Evolutionary conservation across 2,113 vertebrate species (phyloP), one percentile per base, ranked within the genome.

Genomic region (Cervus canadensis): DNA sequence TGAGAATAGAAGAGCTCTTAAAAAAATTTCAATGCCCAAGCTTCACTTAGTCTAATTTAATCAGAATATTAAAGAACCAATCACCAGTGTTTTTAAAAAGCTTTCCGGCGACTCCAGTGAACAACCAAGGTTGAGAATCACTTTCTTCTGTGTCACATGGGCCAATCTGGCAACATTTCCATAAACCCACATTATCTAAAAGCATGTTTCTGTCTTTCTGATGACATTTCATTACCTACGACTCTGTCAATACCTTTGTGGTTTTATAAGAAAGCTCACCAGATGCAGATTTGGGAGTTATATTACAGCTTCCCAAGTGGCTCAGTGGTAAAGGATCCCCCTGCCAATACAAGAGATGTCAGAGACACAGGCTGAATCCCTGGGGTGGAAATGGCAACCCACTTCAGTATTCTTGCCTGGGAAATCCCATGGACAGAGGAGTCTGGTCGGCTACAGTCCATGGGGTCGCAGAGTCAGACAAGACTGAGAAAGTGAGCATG

Each of bases 401-500:
- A 36, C 9, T 36, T 19, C 4, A 71, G n/a, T 19, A 19, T 36
- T 40, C 10, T 71, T 71, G n/a, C 67, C 67, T 40, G n/a, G 67
- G 19, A 40, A 71, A 40, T 40, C 67, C n/a, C n/a, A 23, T 23
- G 67, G 67, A 71, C 19, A 0, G n/a, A 23, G n/a, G n/a, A 40
- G 19, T 23, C 67, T 71, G n/a, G 19, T 71, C 1, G 5, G 67
- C n/a, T 40, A 23, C 6, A 21, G 67, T 71, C n/a, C 19, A 23
- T 6, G 67, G 4, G 64, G n/a, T 36, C 0, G 0, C n/a, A 71
- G n/a, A 43, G 71, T 76, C 1, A 2, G 36, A 43, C 36, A 26
- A 23, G 9, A 0, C 36, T 74, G 36, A 74, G 67, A 23, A 23
- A 26, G 11, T 43, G 71, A 43, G 71, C 23, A 13, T 23, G 64